Evolutionary conservation across 2,888 invertebrate genomes (phyloP), one percentile per base, ranked within the genome.

Genomic region (Shargacucullia verbasci): DNA sequence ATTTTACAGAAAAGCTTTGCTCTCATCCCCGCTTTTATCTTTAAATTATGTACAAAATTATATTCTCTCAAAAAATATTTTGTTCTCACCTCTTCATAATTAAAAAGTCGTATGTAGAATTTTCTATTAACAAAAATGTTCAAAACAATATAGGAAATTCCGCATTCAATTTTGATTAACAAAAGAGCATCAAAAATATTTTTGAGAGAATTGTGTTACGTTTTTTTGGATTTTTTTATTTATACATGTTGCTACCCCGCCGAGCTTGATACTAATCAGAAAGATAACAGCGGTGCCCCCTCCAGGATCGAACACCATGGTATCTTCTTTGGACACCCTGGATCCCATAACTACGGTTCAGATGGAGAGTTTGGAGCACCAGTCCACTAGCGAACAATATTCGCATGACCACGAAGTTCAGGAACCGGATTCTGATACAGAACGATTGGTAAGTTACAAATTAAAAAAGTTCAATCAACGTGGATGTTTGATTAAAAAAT

Each of bases 261-360:
- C 86, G 78, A 90, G 91, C 91, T 90, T 91, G 83, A 84, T 89
- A 92, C 93, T 92, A 92, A 92, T 92, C 90, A 88, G 85, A 87
- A 86, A 89, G 90, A 89, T 94, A 93, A 94, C 92, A 90, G 91
- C 92, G 90, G 85, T 86, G 81, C 91, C 84, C 85, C 91, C 91
- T 88, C 83, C 89, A 94, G 97, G 97, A 70, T 97, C 97, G 55
- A 97, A 97, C 85, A 97, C 97, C 11, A 96, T 98, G 95, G 97
- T 98, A 50, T 97, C 97, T 20, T 96, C 96, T 13, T 94, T 96
- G 70, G 97, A 97, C 79, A 96, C 96, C 15, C 87, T 96, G 76
- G 96, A 96, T 80, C 95, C 95, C 10, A 82, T 94, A 44, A 94
- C 94, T 0, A 86, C 94, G 0, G 90, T 94, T 4, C 92, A 94